A percentile compares a stretch with the other conserved stretches of the same genome.
Conservation (phyloP, 2,113 vertebrate species). For the Typhlomys cinereus region DNA sequence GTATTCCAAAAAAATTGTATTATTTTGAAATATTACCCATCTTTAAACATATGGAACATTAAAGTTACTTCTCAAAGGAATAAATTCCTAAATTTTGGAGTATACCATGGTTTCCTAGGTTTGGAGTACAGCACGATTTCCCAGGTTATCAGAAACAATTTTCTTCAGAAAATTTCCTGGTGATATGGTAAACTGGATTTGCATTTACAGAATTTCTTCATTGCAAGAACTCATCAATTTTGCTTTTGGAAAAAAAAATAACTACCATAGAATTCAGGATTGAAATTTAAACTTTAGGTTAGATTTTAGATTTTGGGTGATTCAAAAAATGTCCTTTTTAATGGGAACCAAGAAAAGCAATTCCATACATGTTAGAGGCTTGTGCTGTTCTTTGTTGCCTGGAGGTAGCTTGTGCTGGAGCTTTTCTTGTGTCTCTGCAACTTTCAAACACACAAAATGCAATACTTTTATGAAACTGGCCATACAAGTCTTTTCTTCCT, state of each 20-base stretch:
- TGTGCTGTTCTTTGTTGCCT: not conserved
- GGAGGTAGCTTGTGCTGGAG: not conserved
- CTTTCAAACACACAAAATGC: not conserved
- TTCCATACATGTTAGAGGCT: not conserved
- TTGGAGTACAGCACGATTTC: not conserved
- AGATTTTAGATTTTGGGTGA: not conserved
- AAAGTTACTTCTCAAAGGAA: slow-evolving; percentile 7
- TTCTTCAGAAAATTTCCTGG: not conserved
- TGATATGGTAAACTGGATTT: not conserved
- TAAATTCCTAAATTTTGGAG: not conserved
- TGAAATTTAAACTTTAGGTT: not conserved
- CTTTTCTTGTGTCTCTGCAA: not conserved
- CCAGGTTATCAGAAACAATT: not conserved
- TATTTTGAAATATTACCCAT: slow-evolving; percentile 1
- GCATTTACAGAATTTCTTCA: not conserved
- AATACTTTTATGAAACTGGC: not conserved
- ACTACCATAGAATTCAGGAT: not conserved
- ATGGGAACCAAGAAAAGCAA: not conserved
- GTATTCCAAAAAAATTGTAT: not conserved
- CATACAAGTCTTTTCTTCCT: not conserved
- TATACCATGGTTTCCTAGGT: not conserved
- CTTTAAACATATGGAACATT: slow-evolving; percentile 17
- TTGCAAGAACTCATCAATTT: not conserved
- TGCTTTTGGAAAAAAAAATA: not conserved
- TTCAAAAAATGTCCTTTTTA: not conserved